Base-by-base conservation (phyloP, 2,888 invertebrate genomes). In the Polydrusus tereticollis region DNA sequence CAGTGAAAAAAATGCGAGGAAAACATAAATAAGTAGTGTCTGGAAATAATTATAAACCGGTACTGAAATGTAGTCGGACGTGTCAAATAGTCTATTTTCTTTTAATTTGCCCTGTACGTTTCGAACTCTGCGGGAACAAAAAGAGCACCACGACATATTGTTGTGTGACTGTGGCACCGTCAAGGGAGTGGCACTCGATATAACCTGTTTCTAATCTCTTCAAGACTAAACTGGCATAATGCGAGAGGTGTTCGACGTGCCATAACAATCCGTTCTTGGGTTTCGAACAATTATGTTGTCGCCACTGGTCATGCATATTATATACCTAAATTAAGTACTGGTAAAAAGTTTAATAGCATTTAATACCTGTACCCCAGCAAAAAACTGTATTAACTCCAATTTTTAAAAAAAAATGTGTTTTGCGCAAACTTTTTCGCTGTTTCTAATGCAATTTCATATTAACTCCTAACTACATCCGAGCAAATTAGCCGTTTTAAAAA, bases 161-260 rank as follows among this genome's bases (percentile, higher is more conserved):
- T 74, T 70, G 73, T 73, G 73, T 73, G 69, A 68, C 65, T 65
- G 60, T 60, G 33, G 43, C 41, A 18, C 50, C 67, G 65, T 72
- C 62, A 66, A 75, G 75, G 75, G 75, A 73, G 75, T 75, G 75
- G 69, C 75, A 75, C 72, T 69, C 74, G 69, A 75, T 69, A 72
- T 72, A 75, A 75, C 75, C 75, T 72, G 75, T 75, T 75, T 72
- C 75, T 75, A 75, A 75, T 67, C 75, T 73, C 75, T 68, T 67
- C 74, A 67, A 71, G 72, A 75, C 75, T 75, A 72, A 75, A 75
- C 75, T 75, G 72, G 75, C 72, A 75, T 75, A 75, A 75, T 75
- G 69, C 75, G 60, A 70, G 75, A 75, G 75, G 75, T 75, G 75
- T 75, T 75, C 72, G 73, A 72, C 67, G 67, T 72, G 75, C 72